Evolutionary conservation across 2,113 vertebrate genomes (phyloP).

Genomic region (Chionodraco myersi): DNA sequence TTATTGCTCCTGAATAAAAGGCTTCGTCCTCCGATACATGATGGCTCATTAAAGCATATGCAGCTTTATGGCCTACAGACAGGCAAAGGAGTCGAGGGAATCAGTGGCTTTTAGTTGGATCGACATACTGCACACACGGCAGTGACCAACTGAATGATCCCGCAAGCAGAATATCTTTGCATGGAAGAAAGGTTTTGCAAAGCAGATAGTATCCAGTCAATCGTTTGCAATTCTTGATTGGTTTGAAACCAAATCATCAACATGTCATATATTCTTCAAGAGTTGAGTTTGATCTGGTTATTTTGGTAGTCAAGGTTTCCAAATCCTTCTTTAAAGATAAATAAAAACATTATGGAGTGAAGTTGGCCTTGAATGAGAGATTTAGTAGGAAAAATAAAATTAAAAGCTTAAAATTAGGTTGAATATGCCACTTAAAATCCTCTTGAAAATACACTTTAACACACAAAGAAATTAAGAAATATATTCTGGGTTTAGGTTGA

Average conservation of each 20-base stretch:
- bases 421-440: no score
- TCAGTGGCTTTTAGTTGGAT: constrained; percentile 12
- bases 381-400: not conserved
- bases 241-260: not conserved
- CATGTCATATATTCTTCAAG: not conserved
- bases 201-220: not conserved
- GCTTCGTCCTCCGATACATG: constrained; percentile 20
- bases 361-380: not conserved
- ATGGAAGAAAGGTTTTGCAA: not conserved
- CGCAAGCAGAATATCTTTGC: not conserved
- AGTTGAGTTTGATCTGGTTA: not conserved
- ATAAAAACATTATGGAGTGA: not conserved
- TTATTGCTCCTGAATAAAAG: constrained; percentile 33
- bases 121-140: constrained; percentile 13
- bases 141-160: not conserved
- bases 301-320: not conserved
- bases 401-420: not conserved
- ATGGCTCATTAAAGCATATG: constrained; percentile 60
- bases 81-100: not conserved
- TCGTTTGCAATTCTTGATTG: not conserved
- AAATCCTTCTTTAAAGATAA: no score
- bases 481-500: no score
- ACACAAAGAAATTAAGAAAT: not conserved
- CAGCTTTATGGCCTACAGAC: constrained; percentile 38
- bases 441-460: not conserved